A percentile compares a stretch with the other conserved stretches of the same genome.
Evolutionary conservation across 2,888 invertebrate species (phyloP).

Genomic region (Andrena flavipes): DNA sequence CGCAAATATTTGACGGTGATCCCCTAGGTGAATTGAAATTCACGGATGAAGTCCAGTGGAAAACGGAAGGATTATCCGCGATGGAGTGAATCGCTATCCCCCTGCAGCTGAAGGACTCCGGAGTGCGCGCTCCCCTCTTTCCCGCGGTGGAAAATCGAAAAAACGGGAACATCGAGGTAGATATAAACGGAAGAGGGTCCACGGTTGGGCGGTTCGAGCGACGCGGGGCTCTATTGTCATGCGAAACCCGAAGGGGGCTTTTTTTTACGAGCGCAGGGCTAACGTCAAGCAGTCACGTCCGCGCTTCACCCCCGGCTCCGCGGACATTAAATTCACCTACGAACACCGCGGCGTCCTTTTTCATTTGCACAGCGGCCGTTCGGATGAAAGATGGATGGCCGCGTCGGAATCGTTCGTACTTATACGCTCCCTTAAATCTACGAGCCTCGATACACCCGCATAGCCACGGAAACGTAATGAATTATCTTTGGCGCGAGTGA

Average conservation of each 20-base stretch:
- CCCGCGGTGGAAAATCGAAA: not conserved
- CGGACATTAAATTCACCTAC: constrained; percentile 41
- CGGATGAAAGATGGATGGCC: not conserved
- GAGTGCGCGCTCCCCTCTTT: not conserved
- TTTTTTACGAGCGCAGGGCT: constrained; percentile 39
- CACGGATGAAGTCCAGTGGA: constrained; percentile 29
- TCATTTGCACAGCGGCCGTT: too few relatives aligned
- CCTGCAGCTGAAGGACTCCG: not conserved
- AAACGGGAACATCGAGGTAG: not conserved
- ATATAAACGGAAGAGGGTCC: constrained; percentile 35
- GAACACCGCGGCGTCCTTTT: not conserved
- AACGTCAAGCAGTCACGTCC: constrained; percentile 40
- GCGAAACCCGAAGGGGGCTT: constrained; percentile 38
- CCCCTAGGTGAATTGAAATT: constrained; percentile 31
- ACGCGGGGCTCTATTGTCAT: constrained; percentile 40
- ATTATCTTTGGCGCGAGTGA: constrained; percentile 21
- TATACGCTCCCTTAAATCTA: constrained; percentile 23
- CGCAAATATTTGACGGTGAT: constrained; percentile 40
- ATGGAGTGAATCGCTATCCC: not conserved
- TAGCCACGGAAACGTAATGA: not conserved
- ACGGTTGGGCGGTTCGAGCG: constrained; percentile 12
- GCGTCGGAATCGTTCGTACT: constrained; percentile 11
- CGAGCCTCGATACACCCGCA: constrained; percentile 20
- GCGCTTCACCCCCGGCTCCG: not conserved
- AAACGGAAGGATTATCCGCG: constrained; percentile 17